A percentile compares a stretch with the other conserved stretches of the same genome.
These are phyloP conservation scores for Gobio occitaniae DNA, from an alignment of 2,797 vertebrate genomes.

Conservation along the genomic window DNA sequence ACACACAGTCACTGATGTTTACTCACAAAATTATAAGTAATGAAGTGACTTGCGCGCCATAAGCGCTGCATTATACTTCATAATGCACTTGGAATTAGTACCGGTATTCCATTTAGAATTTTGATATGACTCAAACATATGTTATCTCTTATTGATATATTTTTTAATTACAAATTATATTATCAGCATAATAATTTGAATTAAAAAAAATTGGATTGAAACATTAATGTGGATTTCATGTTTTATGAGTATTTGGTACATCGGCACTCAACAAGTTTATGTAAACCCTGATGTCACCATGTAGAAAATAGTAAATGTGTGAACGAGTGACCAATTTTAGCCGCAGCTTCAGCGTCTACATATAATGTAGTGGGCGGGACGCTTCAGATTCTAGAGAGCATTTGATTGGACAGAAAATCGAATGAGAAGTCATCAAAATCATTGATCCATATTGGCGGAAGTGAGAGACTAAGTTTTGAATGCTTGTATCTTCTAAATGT, in stretches of 20 bases:
- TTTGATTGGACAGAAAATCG: too few relatives aligned
- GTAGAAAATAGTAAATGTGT: too few relatives aligned
- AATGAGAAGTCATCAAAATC: too few relatives aligned
- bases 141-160: neutral
- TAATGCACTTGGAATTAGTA: slow-evolving; percentile 13
- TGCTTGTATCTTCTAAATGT: too few relatives aligned
- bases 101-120: slow-evolving; percentile 24
- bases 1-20: slow-evolving; percentile 92
- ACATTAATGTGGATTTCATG: neutral
- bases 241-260: neutral
- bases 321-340: too few relatives aligned
- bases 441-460: too few relatives aligned
- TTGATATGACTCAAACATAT: neutral
- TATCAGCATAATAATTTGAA: neutral
- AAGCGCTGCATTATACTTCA: slow-evolving; percentile 45
- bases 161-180: neutral
- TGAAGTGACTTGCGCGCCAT: slow-evolving; percentile 42
- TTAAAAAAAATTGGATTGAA: neutral
- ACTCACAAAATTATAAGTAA: slow-evolving; percentile 89
- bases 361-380: too few relatives aligned
- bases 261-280: neutral
- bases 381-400: too few relatives aligned
- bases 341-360: too few relatives aligned
- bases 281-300: neutral
- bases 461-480: too few relatives aligned